Conservation (phyloP, 2,888 invertebrate species). For the Pseudococcus jackbeardsleyi region DNA sequence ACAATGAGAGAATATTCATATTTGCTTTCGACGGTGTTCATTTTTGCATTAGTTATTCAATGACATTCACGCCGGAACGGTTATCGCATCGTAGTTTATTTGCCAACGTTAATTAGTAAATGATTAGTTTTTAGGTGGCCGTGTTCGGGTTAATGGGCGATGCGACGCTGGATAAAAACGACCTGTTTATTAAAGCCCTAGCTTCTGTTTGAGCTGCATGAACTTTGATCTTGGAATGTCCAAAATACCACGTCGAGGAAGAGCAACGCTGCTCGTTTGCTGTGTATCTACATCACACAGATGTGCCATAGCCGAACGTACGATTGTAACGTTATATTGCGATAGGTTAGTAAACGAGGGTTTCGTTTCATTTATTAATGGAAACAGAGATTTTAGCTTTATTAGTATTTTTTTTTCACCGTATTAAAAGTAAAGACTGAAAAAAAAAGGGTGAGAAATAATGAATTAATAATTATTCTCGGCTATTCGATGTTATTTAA, state of each 20-base stretch:
- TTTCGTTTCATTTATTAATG: background rate
- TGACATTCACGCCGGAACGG: constrained; percentile 7
- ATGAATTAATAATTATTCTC: background rate
- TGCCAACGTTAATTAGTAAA: constrained; percentile 24
- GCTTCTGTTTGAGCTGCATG: constrained; percentile 9
- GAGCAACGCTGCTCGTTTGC: background rate
- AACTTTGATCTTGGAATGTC: constrained; percentile 45
- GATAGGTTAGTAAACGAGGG: background rate
- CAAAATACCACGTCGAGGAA: background rate
- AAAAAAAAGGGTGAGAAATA: background rate
- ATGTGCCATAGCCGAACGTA: background rate
- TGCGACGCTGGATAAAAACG: constrained; percentile 27
- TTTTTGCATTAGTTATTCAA: constrained; percentile 38
- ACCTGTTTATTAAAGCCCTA: constrained; percentile 30
- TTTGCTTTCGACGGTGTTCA: constrained; percentile 34
- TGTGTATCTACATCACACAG: background rate
- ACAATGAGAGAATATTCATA: constrained; percentile 45
- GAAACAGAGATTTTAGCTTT: background rate
- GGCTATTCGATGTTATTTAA: background rate
- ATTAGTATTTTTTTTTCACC: background rate
- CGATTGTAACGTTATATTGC: background rate
- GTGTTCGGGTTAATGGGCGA: background rate
- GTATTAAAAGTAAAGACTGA: background rate
- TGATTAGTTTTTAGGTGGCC: constrained; percentile 35
- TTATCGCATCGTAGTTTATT: background rate